Evolutionary conservation across 2,797 vertebrate species (phyloP).

Genomic region (Poeciliopsis presidionis): DNA sequence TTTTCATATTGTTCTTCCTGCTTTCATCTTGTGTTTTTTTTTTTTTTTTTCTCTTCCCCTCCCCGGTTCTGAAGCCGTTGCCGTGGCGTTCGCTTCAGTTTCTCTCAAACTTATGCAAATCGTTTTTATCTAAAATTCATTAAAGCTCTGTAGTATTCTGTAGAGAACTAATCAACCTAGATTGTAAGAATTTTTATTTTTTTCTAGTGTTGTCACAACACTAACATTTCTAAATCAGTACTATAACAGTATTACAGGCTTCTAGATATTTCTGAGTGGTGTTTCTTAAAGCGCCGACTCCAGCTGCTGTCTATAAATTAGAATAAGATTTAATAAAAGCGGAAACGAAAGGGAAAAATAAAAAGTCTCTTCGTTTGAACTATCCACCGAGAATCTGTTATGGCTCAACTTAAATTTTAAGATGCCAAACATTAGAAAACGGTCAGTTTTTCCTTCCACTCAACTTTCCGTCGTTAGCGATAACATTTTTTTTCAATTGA

Average conservation of each 20-base stretch:
- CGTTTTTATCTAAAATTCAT: not conserved
- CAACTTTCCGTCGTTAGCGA: not conserved
- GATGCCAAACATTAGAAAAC: not conserved
- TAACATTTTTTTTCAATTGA: not conserved
- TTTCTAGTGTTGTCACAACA: not conserved
- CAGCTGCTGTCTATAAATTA: not conserved
- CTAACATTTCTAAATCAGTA: not conserved
- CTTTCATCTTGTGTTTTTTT: not conserved
- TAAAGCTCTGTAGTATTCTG: not conserved
- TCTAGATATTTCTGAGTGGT: not conserved
- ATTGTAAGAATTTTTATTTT: too few relatives aligned
- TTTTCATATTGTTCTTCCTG: slow-evolving; percentile 11
- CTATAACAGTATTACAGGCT: not conserved
- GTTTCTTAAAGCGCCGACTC: not conserved
- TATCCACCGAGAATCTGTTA: not conserved
- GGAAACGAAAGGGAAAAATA: not conserved
- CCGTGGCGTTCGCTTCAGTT: not conserved
- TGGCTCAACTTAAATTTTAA: not conserved
- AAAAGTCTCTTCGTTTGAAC: not conserved
- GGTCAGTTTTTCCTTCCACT: not conserved
- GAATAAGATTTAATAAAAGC: not conserved
- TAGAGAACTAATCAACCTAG: not conserved
- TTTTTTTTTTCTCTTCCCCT: too few relatives aligned
- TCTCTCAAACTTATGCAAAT: not conserved
- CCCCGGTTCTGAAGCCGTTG: not conserved